These are phyloP conservation scores for Ectemnius lituratus DNA, from an alignment of 2,888 invertebrate species.

Conservation along the genomic window DNA sequence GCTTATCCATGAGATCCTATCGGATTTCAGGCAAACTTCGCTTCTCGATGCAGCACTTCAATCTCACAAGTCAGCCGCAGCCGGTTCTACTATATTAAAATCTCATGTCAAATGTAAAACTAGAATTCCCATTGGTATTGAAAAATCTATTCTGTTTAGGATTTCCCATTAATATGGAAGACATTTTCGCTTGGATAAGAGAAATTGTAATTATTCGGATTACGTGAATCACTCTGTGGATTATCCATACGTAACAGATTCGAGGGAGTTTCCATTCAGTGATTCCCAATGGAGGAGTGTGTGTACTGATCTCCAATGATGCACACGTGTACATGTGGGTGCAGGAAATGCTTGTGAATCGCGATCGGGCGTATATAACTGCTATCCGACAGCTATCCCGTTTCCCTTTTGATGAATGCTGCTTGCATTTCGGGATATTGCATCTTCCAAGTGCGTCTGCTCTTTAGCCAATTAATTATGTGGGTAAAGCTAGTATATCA, in stretches of 20 bases:
- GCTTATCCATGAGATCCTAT: too few relatives aligned
- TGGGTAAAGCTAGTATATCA: too few relatives aligned
- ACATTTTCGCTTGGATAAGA: neutral
- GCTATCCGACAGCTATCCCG: conserved; percentile 1
- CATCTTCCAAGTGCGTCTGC: too few relatives aligned
- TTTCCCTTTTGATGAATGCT: too few relatives aligned
- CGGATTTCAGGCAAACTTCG: too few relatives aligned
- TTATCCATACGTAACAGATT: neutral
- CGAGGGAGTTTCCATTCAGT: neutral
- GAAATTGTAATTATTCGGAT: neutral
- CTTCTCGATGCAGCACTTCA: too few relatives aligned
- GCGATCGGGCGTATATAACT: neutral
- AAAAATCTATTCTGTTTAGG: neutral
- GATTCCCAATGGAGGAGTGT: neutral
- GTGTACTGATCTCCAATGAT: neutral
- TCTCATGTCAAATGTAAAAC: too few relatives aligned
- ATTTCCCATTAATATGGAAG: neutral
- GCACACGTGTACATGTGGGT: neutral
- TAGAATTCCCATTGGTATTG: too few relatives aligned
- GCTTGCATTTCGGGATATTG: too few relatives aligned
- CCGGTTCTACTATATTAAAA: too few relatives aligned
- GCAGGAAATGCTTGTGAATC: neutral
- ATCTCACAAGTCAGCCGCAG: too few relatives aligned
- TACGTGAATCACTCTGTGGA: neutral
- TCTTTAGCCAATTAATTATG: too few relatives aligned